Base-by-base conservation (phyloP, 37 sponge, comb jelly and placozoan genomes). In the Beroe forskalii region DNA sequence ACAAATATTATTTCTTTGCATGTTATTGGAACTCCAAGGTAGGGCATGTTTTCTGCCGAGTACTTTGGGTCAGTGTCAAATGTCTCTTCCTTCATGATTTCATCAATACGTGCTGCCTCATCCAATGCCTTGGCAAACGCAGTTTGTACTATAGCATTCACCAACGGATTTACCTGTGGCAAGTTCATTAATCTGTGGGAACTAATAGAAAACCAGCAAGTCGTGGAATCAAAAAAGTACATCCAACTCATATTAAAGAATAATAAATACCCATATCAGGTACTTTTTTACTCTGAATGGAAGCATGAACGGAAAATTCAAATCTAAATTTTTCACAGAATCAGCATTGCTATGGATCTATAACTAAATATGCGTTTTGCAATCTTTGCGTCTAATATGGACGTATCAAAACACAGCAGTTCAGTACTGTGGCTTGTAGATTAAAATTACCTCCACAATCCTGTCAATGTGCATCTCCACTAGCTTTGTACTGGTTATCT, bases 11-110 rank as follows among this genome's bases (percentile, higher is more conserved):
- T 75, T 91, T 92, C 92, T 75, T 94, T 94, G 76, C 90, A 41
- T 23, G 94, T 92, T 36, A 92, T 61, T 31, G 94, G 94, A 12
- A 94, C 94, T 1, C 94, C 94, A 14, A 92, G 43, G 23, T 90
- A 67, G 28, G 94, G 94, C 32, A 61, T 76, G 0, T 72, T 43
- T 2, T 92, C 91, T 25, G 60, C 60, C 1, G 90, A 41, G 9
- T 55, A 67, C 25, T 75, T 86, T 30, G 91, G 67, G 30, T 60
- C 42, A 24, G 23, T 17, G 20, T 64, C 76, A 36, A 67, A 67
- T 39, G 30, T 41, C 1, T 67, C 89, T 22, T 48, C 27, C 3
- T 25, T 40, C 42, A 92, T 62, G 0, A 91, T 12, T 2, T 37
- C 62, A 90, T 92, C 93, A 2, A 91, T 40, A 20, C 48, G 28